Evolutionary conservation across 2,888 invertebrate species (phyloP), one percentile per base, ranked within the genome.

Genomic region (Nebria salina): DNA sequence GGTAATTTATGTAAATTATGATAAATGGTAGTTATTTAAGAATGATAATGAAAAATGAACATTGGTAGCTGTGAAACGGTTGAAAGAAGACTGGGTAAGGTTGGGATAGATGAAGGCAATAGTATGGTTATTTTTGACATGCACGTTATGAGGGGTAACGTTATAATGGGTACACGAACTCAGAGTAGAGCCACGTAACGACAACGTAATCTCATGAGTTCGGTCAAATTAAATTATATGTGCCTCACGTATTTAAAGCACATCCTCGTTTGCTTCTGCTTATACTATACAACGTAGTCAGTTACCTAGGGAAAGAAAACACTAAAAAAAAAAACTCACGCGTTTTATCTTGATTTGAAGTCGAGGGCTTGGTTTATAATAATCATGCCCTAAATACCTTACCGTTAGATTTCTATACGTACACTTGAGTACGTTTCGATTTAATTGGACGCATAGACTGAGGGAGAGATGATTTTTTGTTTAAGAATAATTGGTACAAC

Each of bases 121-220:
- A 54, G n/a, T 66, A 70, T 68, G 72, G 34, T 77, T 5, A 72
- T 77, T 78, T 79, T 79, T 79, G 79, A 79, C 75, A 79, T 79
- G 81, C 81, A 72, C 70, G 81, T 76, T 81, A 81, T 81, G 81
- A 81, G 76, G 81, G 81, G 81, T 81, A 81, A 81, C 81, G 81
- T 81, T 81, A 81, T 81, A 81, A 81, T 81, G 68, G 76, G 65
- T 81, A 73, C 81, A 81, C 81, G 81, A 81, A 81, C 73, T 81
- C 41, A 42, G 9, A n/a, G 41, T 34, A 4, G 34, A 54, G 13
- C 68, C 42, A 76, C 64, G 65, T 81, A 81, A 81, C 72, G 76
- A 81, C 81, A 76, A 54, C 54, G 81, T 76, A 76, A 81, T 81
- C 81, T 81, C 54, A 54, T 72, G 66, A 72, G 81, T 81, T 72